Evolutionary conservation across 2,113 vertebrate species (phyloP), one percentile per base, ranked within the genome.

Genomic region (Scomber japonicus): DNA sequence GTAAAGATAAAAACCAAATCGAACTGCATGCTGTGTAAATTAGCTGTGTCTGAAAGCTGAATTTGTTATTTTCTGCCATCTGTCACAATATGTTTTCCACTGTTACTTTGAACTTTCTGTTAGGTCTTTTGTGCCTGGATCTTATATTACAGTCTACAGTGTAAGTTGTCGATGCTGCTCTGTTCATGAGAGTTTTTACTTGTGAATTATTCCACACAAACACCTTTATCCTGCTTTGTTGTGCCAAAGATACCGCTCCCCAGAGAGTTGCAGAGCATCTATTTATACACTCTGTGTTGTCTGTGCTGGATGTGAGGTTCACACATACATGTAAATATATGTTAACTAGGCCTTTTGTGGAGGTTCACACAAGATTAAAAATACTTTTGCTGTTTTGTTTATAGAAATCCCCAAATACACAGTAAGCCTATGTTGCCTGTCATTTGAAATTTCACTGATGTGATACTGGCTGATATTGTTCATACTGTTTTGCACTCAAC

Each of bases 281-380:
- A 67, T 66, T 83, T 85, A 78, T 56, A 59, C 40, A 16, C 40
- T 24, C 4, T 51, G 13, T 17, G 5, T 6, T 27, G 11, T 35
- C 11, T 68, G 51, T 79, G 11, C 50, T 24, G 16, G 24, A 35
- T n/a, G 15, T 17, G 11, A 48, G 51, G 4, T 48, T 10, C 14
- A 27, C 48, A 53, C 51, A 30, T 31, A 54, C 64, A 81, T 91
- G 81, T 70, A 82, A 84, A 81, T 86, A 16, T 77, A 75, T 84
- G 75, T 48, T 67, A 83, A 83, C 44, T 24, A 74, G 66, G 59
- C 66, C 72, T 83, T 79, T 64, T 55, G 61, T 64, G 56, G 54
- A 78, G 7, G 0, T 75, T 61, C 56, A 56, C 51, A 67, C 40
- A 35, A 64, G 45, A 83, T 46, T 51, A 40, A 9, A 60, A 60